Evolutionary conservation across 2,797 vertebrate species (phyloP).

Genomic region (Acrossocheilus fasciatus): DNA sequence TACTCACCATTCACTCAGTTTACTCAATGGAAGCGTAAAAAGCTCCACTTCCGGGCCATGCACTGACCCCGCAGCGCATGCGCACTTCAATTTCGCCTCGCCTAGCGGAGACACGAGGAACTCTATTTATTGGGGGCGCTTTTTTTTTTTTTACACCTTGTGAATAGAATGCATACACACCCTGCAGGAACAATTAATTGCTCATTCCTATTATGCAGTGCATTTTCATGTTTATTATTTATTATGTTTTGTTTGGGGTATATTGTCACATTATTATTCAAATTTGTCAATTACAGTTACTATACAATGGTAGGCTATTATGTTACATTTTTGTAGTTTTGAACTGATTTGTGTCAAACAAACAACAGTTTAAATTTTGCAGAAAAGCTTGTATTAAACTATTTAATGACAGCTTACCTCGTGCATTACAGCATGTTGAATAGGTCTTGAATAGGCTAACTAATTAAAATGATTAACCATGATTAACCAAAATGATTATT

Average conservation of each 20-base stretch:
- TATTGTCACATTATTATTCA: neutral
- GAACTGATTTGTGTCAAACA: neutral
- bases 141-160: neutral
- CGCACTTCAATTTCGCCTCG: neutral
- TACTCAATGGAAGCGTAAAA: neutral
- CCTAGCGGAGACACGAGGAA: neutral
- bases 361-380: neutral
- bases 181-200: neutral
- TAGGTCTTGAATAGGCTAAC: neutral
- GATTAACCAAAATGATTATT: no score
- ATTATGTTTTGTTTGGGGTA: neutral
- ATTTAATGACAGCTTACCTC: neutral
- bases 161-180: neutral
- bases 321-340: neutral
- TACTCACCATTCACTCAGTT: conserved; percentile 4
- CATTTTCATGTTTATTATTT: neutral
- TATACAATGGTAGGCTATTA: neutral
- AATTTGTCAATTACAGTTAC: neutral
- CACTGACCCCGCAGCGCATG: neutral
- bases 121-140: neutral
- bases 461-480: neutral
- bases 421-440: neutral
- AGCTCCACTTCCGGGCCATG: conserved; percentile 27
- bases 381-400: neutral
- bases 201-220: neutral